These are phyloP conservation scores for Anthrax anthrax DNA, from an alignment of 2,888 invertebrate genomes.

Conservation along the genomic window DNA sequence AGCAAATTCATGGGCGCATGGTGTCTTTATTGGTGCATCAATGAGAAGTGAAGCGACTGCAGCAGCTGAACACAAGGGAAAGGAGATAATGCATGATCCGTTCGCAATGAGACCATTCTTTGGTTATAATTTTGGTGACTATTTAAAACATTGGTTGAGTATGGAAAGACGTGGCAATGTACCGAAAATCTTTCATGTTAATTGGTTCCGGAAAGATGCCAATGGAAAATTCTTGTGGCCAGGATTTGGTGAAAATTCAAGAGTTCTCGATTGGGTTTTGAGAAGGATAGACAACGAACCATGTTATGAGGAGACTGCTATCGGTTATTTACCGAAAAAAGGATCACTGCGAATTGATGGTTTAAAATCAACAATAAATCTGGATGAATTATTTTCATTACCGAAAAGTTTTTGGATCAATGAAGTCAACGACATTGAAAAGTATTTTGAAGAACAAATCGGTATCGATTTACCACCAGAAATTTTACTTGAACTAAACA, in stretches of 20 bases:
- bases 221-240: slow-evolving; percentile 95
- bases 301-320: slow-evolving; percentile 56
- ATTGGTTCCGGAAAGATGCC: slow-evolving; percentile 88
- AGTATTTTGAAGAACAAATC: slow-evolving; percentile 85
- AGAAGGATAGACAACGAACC: slow-evolving; percentile 68
- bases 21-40: slow-evolving; percentile 85
- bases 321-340: slow-evolving; percentile 51
- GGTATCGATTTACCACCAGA: slow-evolving; percentile 69
- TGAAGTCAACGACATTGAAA: slow-evolving; percentile 65
- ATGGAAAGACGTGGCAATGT: slow-evolving; percentile 58
- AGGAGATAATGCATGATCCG: slow-evolving; percentile 93
- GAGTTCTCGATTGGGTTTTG: slow-evolving; percentile 93
- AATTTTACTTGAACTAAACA: slow-evolving; percentile 53
- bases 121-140: slow-evolving; percentile 97
- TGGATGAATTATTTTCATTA: slow-evolving; percentile 66
- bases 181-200: slow-evolving; percentile 95
- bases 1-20: slow-evolving; percentile 85
- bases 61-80: slow-evolving; percentile 89
- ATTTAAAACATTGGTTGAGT: slow-evolving; percentile 85
- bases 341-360: slow-evolving; percentile 56
- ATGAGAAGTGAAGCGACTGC: slow-evolving; percentile 96
- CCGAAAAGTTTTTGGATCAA: slow-evolving; percentile 84
- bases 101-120: slow-evolving; percentile 99
- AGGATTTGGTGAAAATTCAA: slow-evolving; percentile 91
- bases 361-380: slow-evolving; percentile 49